Evolutionary conservation across 2,888 invertebrate species (phyloP), one percentile per base, ranked within the genome.

Genomic region (Beris morrisii): DNA sequence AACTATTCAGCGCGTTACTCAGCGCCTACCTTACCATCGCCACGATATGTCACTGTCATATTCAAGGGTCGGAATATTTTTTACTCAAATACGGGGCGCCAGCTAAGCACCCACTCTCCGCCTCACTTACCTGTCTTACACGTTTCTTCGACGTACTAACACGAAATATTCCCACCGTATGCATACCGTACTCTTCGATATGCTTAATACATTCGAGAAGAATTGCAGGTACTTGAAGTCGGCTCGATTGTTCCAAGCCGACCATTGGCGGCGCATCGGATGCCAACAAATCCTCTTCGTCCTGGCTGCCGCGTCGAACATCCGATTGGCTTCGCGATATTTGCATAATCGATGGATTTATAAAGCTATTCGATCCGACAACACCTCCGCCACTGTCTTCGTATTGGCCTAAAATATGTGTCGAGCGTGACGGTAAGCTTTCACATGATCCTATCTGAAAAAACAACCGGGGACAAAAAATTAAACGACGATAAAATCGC

Each of bases 91-190:
- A 22, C 22, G 3, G 22, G 22, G 22, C n/a, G n/a, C n/a, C n/a
- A n/a, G n/a, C n/a, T n/a, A n/a, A n/a, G n/a, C n/a, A n/a, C n/a
- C n/a, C n/a, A n/a, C n/a, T n/a, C n/a, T n/a, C n/a, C n/a, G n/a
- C n/a, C n/a, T n/a, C 22, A 22, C 78, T 75, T 74, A 94, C 93
- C 88, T 95, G 93, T 80, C 95, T 85, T 50, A 95, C 92, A 77
- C 95, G 85, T 78, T 95, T 96, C 79, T 93, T 94, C 4, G 95
- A 95, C 44, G 94, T 89, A 71, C 95, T 93, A 54, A 96, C 94
- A 72, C 96, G 86, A 82, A 97, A 97, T 68, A 97, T 88, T 2
- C 97, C 97, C 15, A 94, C 84, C 50, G 92, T 93, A 74, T 89
- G 87, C 53, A 96, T 83, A 31, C 95, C 95, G 73, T 91, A 85